A percentile compares a stretch with the other conserved stretches of the same genome.
phyloP scores from a whole-genome alignment of 2,113 vertebrate species.

The Scartelaos histophorus region DNA sequence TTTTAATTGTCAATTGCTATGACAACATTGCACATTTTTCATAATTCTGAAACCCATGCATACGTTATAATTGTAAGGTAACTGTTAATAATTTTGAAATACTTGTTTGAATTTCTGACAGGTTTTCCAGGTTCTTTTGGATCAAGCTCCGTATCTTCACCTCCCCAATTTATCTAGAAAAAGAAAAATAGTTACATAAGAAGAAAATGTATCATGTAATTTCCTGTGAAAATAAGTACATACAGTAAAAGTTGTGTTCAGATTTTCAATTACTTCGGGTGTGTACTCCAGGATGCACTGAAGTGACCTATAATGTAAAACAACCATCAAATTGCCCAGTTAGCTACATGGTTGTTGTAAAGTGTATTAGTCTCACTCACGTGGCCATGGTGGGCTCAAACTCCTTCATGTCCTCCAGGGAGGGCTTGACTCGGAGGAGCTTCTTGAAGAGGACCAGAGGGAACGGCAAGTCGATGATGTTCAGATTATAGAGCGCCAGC shows the following conservation, averaged over 20 bases:
- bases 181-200: background rate
- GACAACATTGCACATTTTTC: no score
- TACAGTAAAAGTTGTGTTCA: conserved; percentile 67
- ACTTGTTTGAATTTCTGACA: conserved; percentile 74
- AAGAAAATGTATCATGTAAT: background rate
- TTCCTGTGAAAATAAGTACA: conserved; percentile 33
- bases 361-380: conserved; percentile 51
- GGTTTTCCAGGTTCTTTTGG: conserved; percentile 53
- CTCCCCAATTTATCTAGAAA: conserved; percentile 70
- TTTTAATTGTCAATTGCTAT: no score
- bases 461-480: conserved; percentile 68
- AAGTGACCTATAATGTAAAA: conserved; percentile 60
- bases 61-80: background rate
- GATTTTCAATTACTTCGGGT: conserved; percentile 41
- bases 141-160: conserved; percentile 62
- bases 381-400: conserved; percentile 58
- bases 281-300: conserved; percentile 66
- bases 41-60: no score
- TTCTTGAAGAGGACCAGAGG: conserved; percentile 77
- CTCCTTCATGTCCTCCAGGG: conserved; percentile 74
- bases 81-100: background rate
- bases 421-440: conserved; percentile 67
- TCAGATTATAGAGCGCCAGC: conserved; percentile 68
- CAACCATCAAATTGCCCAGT: background rate
- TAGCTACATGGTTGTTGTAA: background rate